Conservation (phyloP, 2,888 invertebrate species). For the Anoplius nigerrimus region DNA sequence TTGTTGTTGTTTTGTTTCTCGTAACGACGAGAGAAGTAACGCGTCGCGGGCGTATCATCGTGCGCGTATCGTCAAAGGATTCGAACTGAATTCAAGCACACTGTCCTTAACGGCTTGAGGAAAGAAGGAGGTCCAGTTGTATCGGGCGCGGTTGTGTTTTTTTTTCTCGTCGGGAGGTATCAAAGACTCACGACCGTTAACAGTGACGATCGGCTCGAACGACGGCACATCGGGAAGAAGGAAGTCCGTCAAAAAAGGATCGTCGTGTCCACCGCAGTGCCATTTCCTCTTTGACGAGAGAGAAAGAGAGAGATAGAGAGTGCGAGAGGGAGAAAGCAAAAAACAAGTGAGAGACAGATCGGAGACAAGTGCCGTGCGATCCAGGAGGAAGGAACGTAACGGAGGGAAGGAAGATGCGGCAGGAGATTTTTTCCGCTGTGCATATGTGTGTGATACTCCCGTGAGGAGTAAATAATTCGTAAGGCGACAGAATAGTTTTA, state of each 20-base stretch:
- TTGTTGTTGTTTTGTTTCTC: slow-evolving; percentile 10
- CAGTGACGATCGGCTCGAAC: slow-evolving; percentile 12
- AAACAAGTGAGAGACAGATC: slow-evolving; percentile 3
- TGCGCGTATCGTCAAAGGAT: slow-evolving; percentile 30
- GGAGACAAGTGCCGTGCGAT: slow-evolving; percentile 19
- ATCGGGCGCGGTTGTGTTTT: too few species aligned
- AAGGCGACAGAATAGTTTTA: not conserved
- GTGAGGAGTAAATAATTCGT: slow-evolving; percentile 3
- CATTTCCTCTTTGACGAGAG: not conserved
- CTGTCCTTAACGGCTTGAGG: too few species aligned
- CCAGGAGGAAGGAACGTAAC: not conserved
- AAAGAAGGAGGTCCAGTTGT: slow-evolving; percentile 24
- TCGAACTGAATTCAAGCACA: too few species aligned
- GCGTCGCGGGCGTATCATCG: slow-evolving; percentile 13
- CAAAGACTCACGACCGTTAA: too few species aligned
- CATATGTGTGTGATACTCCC: slow-evolving; percentile 1
- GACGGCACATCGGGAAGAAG: too few species aligned
- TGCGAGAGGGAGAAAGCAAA: not conserved
- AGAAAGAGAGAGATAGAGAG: not conserved
- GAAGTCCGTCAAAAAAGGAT: not conserved
- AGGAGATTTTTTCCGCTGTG: too few species aligned
- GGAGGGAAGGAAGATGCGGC: not conserved
- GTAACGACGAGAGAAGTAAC: slow-evolving; percentile 8
- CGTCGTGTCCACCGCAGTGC: not conserved
- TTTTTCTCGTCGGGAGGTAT: too few species aligned